Evolutionary conservation across 2,113 vertebrate species (phyloP), one percentile per base, ranked within the genome.

Genomic region (Lepisosteus oculatus): DNA sequence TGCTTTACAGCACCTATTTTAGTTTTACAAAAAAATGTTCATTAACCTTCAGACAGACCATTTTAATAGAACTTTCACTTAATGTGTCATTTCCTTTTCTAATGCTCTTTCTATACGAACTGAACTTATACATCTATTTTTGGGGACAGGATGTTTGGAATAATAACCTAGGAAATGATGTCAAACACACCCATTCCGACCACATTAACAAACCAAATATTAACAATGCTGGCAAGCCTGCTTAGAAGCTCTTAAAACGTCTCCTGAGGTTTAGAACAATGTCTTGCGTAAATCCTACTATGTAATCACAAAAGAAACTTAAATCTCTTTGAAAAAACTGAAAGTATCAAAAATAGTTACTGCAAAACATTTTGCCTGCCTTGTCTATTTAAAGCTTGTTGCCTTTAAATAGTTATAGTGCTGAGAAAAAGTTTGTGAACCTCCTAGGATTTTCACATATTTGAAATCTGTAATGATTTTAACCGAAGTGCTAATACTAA

Each of bases 111-210:
- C 85, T 78, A 82, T 82, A 86, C 71, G 0, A 17, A 68, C 11
- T 62, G 68, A 13, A 13, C 5, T 3, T 13, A 59, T 59, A 6
- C 4, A 59, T 59, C 57, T 59, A 59, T 13, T 59, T 59, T 13
- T 59, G 14, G 57, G 72, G 67, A 76, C 81, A 86, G 83, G 85
- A 87, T 78, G 75, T 66, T 44, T 75, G 54, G 78, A 70, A 88
- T 85, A 90, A 90, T 89, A 73, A 83, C 74, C 59, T 72, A 80
- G 82, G 85, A 83, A 82, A 75, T 76, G 1, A 59, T 59, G 56
- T 59, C 56, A 59, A 61, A 84, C 86, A 76, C 88, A 69, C 87
- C 88, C 82, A 45, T 4, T 45, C 56, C 71, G 42, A n/a, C 55
- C 55, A 74, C 61, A 43, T 42, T 47, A 69, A 73, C 59, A 12